A percentile compares a stretch with the other conserved stretches of the same genome.
phyloP scores from a whole-genome alignment of 2,113 vertebrate genomes.

The Illadopsis cleaveri region DNA sequence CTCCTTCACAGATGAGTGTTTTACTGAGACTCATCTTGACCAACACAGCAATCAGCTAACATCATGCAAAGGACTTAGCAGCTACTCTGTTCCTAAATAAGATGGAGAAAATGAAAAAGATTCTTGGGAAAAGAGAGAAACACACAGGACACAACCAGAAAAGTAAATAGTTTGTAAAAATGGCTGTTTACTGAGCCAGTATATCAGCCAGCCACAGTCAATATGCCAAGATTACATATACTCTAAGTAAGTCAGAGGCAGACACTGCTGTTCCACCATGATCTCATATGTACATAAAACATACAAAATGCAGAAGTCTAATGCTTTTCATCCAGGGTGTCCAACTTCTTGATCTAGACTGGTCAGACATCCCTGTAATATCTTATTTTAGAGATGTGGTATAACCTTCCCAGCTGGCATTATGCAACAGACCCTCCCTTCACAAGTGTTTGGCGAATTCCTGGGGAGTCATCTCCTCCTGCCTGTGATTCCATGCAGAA shows the following conservation, averaged over 20 bases:
- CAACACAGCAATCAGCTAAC: neutral
- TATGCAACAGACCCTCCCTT: slow-evolving; percentile 6
- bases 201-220: neutral
- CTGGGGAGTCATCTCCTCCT: neutral
- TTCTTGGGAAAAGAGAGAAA: neutral
- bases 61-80: neutral
- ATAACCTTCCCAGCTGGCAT: neutral
- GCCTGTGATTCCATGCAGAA: accelerated
- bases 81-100: neutral
- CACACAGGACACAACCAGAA: neutral
- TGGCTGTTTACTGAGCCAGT: neutral
- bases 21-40: neutral
- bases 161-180: neutral
- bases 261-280: neutral
- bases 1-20: neutral
- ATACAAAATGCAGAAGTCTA: neutral
- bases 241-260: neutral
- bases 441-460: neutral
- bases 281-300: slow-evolving; percentile 8
- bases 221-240: neutral
- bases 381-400: slow-evolving; percentile 12
- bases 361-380: neutral
- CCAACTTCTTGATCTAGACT: neutral
- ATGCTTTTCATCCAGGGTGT: neutral
- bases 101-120: neutral